Percentiles rank a stretch among this genome's conserved stretches.
Conservation (phyloP, 2,888 invertebrate species). For the Cyclophora albipunctata region DNA sequence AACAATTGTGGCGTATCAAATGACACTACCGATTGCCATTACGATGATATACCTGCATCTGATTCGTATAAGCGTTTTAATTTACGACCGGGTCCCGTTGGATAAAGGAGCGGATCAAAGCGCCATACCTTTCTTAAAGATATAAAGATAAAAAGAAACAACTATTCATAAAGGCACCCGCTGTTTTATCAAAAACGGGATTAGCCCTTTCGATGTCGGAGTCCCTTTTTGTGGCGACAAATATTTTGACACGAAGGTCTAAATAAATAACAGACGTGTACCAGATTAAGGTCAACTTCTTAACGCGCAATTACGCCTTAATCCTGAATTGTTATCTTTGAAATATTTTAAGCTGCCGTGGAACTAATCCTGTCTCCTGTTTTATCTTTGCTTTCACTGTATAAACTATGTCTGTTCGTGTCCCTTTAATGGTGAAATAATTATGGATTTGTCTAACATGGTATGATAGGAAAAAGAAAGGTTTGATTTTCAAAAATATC, state of each 20-base stretch:
- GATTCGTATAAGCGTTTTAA: slow-evolving; percentile 68
- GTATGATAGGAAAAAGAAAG: too few relatives aligned
- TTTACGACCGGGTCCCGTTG: slow-evolving; percentile 67
- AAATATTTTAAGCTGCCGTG: slow-evolving; percentile 10
- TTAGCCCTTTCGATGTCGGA: slow-evolving; percentile 55
- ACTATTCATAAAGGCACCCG: slow-evolving; percentile 67
- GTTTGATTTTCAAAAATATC: too few relatives aligned
- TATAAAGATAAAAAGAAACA: slow-evolving; percentile 59
- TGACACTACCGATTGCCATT: slow-evolving; percentile 73
- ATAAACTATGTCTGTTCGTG: too few relatives aligned
- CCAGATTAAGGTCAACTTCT: slow-evolving; percentile 47
- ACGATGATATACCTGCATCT: slow-evolving; percentile 66
- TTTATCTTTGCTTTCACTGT: background rate
- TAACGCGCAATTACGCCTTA: slow-evolving; percentile 35
- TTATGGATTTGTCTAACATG: too few relatives aligned
- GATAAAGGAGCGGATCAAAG: slow-evolving; percentile 70
- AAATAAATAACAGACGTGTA: slow-evolving; percentile 48
- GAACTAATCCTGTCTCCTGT: slow-evolving; percentile 9
- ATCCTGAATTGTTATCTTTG: slow-evolving; percentile 23
- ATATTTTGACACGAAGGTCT: slow-evolving; percentile 62
- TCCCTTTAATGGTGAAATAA: too few relatives aligned
- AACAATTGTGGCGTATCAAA: slow-evolving; percentile 63
- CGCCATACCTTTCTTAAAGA: slow-evolving; percentile 58
- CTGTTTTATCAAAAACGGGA: slow-evolving; percentile 71
- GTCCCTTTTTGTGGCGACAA: slow-evolving; percentile 52